Evolutionary conservation across 2,888 invertebrate species (phyloP).

Genomic region (Hemicrepidius hirtus): DNA sequence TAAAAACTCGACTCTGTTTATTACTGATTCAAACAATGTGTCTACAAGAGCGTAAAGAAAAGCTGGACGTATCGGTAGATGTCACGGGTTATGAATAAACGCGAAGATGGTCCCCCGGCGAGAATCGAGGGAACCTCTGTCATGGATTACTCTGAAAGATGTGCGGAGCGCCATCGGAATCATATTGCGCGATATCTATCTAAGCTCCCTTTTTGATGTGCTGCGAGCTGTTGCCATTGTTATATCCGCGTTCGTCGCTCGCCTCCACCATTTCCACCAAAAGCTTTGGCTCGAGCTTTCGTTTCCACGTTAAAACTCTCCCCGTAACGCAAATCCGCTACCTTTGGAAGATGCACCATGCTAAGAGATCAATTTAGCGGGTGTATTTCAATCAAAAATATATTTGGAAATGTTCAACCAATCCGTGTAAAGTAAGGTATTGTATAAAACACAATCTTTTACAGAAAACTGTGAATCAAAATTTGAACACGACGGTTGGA

Average conservation of each 20-base stretch:
- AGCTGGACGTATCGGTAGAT: constrained; percentile 49
- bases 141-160: constrained; percentile 66
- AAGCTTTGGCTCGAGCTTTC: constrained; percentile 28
- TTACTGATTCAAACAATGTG: constrained; percentile 30
- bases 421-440: constrained; percentile 63
- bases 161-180: constrained; percentile 67
- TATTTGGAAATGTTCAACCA: constrained; percentile 65
- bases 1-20: constrained; percentile 52
- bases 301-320: neutral
- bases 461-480: constrained; percentile 55
- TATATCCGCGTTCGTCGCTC: constrained; percentile 62
- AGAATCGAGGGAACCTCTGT: constrained; percentile 67
- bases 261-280: constrained; percentile 57
- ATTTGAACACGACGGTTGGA: constrained; percentile 38
- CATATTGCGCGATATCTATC: constrained; percentile 69
- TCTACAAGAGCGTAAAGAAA: constrained; percentile 33
- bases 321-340: constrained; percentile 46
- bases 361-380: constrained; percentile 66
- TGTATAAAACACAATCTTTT: constrained; percentile 66
- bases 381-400: constrained; percentile 69
- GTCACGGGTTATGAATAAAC: constrained; percentile 65
- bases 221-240: constrained; percentile 66
- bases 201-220: constrained; percentile 67
- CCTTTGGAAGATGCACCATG: constrained; percentile 38
- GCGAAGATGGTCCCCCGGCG: constrained; percentile 63